Evolutionary conservation across 2,888 invertebrate genomes (phyloP).

Genomic region (Epicampocera succincta): DNA sequence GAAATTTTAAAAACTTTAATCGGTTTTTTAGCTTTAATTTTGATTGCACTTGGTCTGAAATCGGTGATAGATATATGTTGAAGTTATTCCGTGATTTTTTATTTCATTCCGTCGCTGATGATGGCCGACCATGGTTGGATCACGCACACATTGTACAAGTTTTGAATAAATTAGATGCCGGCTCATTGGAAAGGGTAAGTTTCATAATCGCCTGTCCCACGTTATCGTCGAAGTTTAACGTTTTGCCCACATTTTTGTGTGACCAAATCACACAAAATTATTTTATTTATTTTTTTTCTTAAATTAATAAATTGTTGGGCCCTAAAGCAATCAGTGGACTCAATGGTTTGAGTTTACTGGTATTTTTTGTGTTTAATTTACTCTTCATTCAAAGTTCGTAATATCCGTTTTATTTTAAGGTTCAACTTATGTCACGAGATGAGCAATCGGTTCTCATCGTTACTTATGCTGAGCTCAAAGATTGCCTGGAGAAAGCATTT

Average conservation of each 20-base stretch:
- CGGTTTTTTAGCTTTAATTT: slow-evolving; percentile 87
- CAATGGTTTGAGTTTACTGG: no score
- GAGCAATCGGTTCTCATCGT: slow-evolving; percentile 98
- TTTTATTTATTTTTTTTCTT: no score
- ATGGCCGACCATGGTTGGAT: slow-evolving; percentile 97
- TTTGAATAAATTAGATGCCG: slow-evolving; percentile 95
- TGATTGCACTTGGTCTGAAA: slow-evolving; percentile 98
- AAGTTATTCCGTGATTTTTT: slow-evolving; percentile 98
- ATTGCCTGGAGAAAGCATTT: slow-evolving; percentile 96
- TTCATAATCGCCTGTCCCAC: no score
- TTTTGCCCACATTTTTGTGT: no score
- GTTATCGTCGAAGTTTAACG: no score
- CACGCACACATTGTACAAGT: slow-evolving; percentile 96
- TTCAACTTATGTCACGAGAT: slow-evolving; percentile 97
- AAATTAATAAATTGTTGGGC: no score
- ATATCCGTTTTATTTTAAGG: slow-evolving; percentile 82
- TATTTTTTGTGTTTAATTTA: no score
- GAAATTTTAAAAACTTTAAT: neutral
- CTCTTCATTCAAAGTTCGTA: neutral
- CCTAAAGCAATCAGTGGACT: no score
- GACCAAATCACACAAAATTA: no score
- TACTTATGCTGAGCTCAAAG: slow-evolving; percentile 96
- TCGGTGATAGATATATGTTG: slow-evolving; percentile 98
- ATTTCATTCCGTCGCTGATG: slow-evolving; percentile 96
- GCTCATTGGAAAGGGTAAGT: slow-evolving; percentile 89